Evolutionary conservation across 2,888 invertebrate species (phyloP), one percentile per base, ranked within the genome.

Genomic region (Scaptomyza parva): DNA sequence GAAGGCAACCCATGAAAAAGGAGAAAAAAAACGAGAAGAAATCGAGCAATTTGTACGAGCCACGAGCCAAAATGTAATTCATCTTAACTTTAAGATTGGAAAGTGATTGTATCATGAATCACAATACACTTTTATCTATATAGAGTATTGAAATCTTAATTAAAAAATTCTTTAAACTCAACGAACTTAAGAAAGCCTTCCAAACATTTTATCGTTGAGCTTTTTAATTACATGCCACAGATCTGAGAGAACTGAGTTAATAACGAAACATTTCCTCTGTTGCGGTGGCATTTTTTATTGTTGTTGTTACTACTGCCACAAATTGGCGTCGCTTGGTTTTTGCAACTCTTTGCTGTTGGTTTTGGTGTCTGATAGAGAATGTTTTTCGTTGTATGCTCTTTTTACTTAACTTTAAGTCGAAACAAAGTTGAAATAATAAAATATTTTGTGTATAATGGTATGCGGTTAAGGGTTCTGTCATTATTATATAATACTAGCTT

Each of bases 1-100:
- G 82, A 50, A 66, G 69, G 55, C 58, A 70, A 59, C 69, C 69
- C 43, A 76, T 85, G 68, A 82, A 76, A 75, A 52, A 20, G 45
- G 24, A 22, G 24, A 24, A 5, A 24, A 24, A 24, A 7, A 24
- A 24, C 37, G 41, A 37, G 35, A 14, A 14, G 30, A 58, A 24
- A 30, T 47, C 30, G 30, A 30, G 6, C n/a, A 47, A 53, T 44
- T 54, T 54, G 57, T 54, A 24, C 24, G 14, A 14, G 4, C 48
- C 14, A 30, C 28, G 11, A 24, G 7, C 48, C 11, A 33, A 35
- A 22, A 33, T 14, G 12, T n/a, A 14, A 48, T 48, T 48, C 7
- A 33, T 14, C 33, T 33, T 33, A 33, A 11, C 48, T 14, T n/a
- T 11, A 11, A 20, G 47, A 33, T 33, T 20, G 20, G 6, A 0